A percentile compares a stretch with the other conserved stretches of the same genome.
Conservation (phyloP, 2,113 vertebrate genomes). For the Solea solea region DNA sequence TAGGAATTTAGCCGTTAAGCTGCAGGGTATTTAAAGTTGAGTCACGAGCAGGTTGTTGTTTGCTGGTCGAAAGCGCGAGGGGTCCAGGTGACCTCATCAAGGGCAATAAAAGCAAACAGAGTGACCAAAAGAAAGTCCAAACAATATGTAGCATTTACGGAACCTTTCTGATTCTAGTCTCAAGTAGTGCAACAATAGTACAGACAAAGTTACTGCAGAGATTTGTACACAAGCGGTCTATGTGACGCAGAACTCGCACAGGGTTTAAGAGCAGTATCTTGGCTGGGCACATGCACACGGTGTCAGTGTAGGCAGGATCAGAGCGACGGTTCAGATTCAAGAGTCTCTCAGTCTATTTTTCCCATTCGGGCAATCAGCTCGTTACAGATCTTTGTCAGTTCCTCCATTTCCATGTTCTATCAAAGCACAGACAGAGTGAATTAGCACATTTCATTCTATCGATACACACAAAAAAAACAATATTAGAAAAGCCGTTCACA, state of each 20-base stretch:
- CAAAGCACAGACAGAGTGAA: slow-evolving; percentile 32
- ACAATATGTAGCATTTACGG: slow-evolving; percentile 30
- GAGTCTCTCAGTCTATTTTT: slow-evolving; percentile 83
- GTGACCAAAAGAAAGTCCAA: slow-evolving; percentile 25
- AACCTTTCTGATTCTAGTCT: slow-evolving; percentile 37
- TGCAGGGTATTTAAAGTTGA: slow-evolving; percentile 45
- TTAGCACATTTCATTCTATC: not conserved
- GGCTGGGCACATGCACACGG: slow-evolving; percentile 53
- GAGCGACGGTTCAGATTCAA: slow-evolving; percentile 11
- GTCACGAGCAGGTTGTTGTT: slow-evolving; percentile 47
- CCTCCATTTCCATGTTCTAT: slow-evolving; percentile 97
- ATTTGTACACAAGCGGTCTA: slow-evolving; percentile 49
- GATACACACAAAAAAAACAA: not conserved
- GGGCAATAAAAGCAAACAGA: slow-evolving; percentile 33
- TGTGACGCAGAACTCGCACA: slow-evolving; percentile 41
- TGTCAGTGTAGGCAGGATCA: slow-evolving; percentile 21
- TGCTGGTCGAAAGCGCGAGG: slow-evolving; percentile 20
- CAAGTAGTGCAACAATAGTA: slow-evolving; percentile 53
- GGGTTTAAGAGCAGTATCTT: slow-evolving; percentile 28
- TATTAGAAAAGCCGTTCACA: not conserved
- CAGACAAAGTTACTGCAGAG: slow-evolving; percentile 43
- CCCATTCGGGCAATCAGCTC: slow-evolving; percentile 98
- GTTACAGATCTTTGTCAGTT: slow-evolving; percentile 98
- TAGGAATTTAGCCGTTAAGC: slow-evolving; percentile 51
- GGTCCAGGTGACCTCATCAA: slow-evolving; percentile 17